phyloP scores from a whole-genome alignment of 2,888 invertebrate species.

The Allolobophora icterica region DNA sequence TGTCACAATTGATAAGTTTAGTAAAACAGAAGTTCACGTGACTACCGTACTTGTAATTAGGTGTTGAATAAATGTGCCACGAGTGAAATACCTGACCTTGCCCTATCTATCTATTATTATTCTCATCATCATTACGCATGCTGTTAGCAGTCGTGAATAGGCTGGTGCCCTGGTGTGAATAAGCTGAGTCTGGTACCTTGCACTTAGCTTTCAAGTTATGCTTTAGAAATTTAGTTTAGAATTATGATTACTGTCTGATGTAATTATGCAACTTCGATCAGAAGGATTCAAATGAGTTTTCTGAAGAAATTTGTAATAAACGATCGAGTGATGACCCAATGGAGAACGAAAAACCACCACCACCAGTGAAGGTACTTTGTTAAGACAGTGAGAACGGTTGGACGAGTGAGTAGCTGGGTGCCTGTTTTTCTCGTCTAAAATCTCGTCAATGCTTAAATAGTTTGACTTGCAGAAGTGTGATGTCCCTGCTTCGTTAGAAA shows the following conservation, averaged over 20 bases:
- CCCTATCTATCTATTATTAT: no score
- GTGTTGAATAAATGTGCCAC: no score
- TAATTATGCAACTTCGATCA: not conserved
- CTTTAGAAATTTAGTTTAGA: no score
- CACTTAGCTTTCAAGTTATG: no score
- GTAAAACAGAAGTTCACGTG: no score
- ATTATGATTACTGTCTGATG: not conserved
- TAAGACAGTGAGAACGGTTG: not conserved
- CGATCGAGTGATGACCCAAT: not conserved
- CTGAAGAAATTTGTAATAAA: not conserved
- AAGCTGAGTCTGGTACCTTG: no score
- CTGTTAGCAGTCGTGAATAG: no score
- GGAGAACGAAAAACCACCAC: not conserved
- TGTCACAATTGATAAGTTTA: no score
- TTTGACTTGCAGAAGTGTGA: not conserved
- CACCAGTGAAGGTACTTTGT: not conserved
- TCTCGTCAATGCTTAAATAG: not conserved
- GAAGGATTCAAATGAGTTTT: constrained; percentile 9
- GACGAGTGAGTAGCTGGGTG: not conserved
- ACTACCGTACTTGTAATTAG: no score
- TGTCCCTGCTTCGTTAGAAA: not conserved
- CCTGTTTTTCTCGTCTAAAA: not conserved
- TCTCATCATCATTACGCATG: not conserved
- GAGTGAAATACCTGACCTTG: no score
- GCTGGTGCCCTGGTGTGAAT: no score